Conservation (phyloP, 2,888 invertebrate species). For the Apotomis turbidana region DNA sequence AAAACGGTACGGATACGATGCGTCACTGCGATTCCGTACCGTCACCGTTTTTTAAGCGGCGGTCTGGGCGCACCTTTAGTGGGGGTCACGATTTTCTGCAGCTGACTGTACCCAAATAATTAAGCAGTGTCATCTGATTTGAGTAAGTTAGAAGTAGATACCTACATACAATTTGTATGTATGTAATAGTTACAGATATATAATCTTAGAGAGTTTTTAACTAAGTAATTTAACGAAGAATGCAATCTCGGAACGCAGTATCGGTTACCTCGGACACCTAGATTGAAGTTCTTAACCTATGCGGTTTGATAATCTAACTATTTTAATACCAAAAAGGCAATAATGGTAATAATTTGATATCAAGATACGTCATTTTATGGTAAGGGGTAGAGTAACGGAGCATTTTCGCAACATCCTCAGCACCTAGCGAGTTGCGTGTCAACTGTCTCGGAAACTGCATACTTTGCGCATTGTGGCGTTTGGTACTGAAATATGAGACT, state of each 20-base stretch:
- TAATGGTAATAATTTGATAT: not conserved
- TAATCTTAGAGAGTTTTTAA: too few species aligned
- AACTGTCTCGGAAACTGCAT: conserved; percentile 32
- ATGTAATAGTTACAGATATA: too few species aligned
- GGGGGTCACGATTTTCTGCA: too few species aligned
- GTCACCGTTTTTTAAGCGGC: too few species aligned
- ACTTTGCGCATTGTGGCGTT: conserved; percentile 28
- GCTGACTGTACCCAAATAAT: too few species aligned
- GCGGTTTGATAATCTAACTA: conserved; percentile 10
- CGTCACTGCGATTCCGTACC: too few species aligned
- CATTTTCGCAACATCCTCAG: conserved; percentile 41
- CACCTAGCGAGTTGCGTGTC: conserved; percentile 40
- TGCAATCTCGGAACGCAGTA: conserved; percentile 3
- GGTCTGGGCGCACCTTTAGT: too few species aligned
- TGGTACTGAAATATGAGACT: not conserved
- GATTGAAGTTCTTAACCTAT: conserved; percentile 26
- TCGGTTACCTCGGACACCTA: conserved; percentile 8
- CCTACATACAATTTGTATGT: too few species aligned
- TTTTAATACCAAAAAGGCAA: not conserved
- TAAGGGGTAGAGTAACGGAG: conserved; percentile 5
- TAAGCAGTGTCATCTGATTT: too few species aligned
- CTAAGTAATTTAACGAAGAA: not conserved
- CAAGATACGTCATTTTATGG: not conserved
- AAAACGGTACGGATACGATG: too few species aligned
- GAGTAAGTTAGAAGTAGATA: too few species aligned